These are phyloP conservation scores for Sebastes hubbsi DNA, from an alignment of 2,797 vertebrate species.

Conservation along the genomic window DNA sequence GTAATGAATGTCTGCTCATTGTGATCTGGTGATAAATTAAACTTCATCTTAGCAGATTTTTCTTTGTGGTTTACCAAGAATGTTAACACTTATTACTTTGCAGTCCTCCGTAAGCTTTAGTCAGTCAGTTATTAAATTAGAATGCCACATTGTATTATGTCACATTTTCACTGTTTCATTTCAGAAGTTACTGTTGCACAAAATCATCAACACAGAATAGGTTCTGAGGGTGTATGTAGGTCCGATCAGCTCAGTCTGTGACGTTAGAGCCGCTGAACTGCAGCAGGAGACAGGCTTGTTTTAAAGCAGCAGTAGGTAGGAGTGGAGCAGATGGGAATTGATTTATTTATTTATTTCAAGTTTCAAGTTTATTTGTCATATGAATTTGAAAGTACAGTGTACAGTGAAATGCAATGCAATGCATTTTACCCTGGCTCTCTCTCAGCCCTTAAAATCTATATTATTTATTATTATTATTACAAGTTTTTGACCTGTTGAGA, in stretches of 20 bases:
- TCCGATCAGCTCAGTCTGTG: conserved; percentile 8
- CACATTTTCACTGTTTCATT: conserved; percentile 9
- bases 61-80: conserved; percentile 19
- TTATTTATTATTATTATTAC: too few species aligned
- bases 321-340: too few species aligned
- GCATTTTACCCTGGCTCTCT: too few species aligned
- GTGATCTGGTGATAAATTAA: conserved; percentile 18
- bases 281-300: background rate
- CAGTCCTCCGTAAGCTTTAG: conserved; percentile 19
- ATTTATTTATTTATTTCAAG: too few species aligned
- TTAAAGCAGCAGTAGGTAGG: too few species aligned
- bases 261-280: conserved; percentile 12
- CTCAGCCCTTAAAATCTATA: too few species aligned
- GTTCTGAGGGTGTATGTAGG: background rate
- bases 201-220: background rate
- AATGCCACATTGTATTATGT: conserved; percentile 43
- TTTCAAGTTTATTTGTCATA: too few species aligned
- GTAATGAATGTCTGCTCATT: conserved; percentile 19
- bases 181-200: conserved; percentile 8
- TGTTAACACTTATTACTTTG: conserved; percentile 37
- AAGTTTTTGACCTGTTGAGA: too few species aligned
- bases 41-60: conserved; percentile 1
- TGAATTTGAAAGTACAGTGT: too few species aligned
- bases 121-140: conserved; percentile 52
- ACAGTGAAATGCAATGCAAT: too few species aligned